Evolutionary conservation across 2,797 vertebrate genomes (phyloP).

Genomic region (Ceyx erithaca): DNA sequence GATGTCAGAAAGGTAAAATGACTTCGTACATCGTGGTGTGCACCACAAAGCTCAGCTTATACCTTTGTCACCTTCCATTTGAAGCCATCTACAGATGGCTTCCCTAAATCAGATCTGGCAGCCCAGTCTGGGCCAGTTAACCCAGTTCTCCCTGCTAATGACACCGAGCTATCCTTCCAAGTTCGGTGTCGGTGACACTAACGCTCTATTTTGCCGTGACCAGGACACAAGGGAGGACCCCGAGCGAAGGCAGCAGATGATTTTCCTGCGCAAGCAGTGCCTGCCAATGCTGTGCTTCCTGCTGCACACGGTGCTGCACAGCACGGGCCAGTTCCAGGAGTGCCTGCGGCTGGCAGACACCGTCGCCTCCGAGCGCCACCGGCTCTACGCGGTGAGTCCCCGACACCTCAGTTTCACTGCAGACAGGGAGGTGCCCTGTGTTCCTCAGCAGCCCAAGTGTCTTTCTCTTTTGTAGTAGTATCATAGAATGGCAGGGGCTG

Average conservation of each 20-base stretch:
- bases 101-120: neutral
- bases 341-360: constrained; percentile 91
- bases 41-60: neutral
- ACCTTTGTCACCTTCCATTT: neutral
- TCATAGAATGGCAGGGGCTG: too few species aligned
- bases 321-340: constrained; percentile 91
- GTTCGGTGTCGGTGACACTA: neutral
- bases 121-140: neutral
- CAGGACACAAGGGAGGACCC: constrained; percentile 89
- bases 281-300: constrained; percentile 92
- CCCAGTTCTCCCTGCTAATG: neutral
- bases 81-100: neutral
- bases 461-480: neutral
- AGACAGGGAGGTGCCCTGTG: constrained; percentile 4
- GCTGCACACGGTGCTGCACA: constrained; percentile 91
- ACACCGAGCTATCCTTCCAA: neutral
- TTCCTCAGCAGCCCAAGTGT: neutral
- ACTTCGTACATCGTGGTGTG: accelerated
- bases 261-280: constrained; percentile 87
- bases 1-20: constrained; percentile 91
- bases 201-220: accelerated
- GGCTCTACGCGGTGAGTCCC: constrained; percentile 84
- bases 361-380: constrained; percentile 91
- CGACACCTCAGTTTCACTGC: neutral
- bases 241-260: constrained; percentile 91